These are phyloP conservation scores for Vicugna pacos DNA, from an alignment of 2,113 vertebrate species.

Conservation along the genomic window DNA sequence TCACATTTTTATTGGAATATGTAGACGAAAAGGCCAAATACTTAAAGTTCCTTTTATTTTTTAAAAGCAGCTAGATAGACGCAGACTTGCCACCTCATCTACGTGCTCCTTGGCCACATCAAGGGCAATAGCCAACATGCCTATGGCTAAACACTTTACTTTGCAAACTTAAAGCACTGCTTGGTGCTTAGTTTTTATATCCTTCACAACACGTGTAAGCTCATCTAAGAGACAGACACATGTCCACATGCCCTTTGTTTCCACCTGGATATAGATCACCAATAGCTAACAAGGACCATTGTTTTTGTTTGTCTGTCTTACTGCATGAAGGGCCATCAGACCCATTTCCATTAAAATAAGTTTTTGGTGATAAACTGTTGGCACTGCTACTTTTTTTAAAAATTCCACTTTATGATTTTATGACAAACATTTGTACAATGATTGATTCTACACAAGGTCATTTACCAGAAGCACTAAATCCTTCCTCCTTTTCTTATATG, in stretches of 20 bases:
- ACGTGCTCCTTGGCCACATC: conserved; percentile 42
- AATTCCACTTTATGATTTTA: background rate
- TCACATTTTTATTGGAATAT: conserved; percentile 87
- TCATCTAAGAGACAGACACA: background rate
- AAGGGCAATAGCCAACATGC: conserved; percentile 55
- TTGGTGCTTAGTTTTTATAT: conserved; percentile 70
- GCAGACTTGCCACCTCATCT: conserved; percentile 65
- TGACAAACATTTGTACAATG: background rate
- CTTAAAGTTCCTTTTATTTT: conserved; percentile 84
- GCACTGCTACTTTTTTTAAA: conserved; percentile 48
- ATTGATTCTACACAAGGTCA: background rate
- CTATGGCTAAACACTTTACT: conserved; percentile 72
- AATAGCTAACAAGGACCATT: background rate
- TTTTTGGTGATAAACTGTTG: conserved; percentile 42
- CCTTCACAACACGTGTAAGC: conserved; percentile 65
- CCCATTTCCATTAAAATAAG: conserved; percentile 46
- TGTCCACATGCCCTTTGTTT: conserved; percentile 18
- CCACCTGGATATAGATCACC: background rate
- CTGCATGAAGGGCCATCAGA: conserved; percentile 58
- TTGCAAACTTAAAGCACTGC: conserved; percentile 63
- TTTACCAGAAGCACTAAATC: background rate
- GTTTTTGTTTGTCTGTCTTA: conserved; percentile 67
- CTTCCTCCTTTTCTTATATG: conserved; percentile 23
- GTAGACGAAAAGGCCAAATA: conserved; percentile 84
- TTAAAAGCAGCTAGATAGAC: conserved; percentile 81